Evolutionary conservation across 2,888 invertebrate species (phyloP), one percentile per base, ranked within the genome.

Genomic region (Chrysomela aeneicollis): DNA sequence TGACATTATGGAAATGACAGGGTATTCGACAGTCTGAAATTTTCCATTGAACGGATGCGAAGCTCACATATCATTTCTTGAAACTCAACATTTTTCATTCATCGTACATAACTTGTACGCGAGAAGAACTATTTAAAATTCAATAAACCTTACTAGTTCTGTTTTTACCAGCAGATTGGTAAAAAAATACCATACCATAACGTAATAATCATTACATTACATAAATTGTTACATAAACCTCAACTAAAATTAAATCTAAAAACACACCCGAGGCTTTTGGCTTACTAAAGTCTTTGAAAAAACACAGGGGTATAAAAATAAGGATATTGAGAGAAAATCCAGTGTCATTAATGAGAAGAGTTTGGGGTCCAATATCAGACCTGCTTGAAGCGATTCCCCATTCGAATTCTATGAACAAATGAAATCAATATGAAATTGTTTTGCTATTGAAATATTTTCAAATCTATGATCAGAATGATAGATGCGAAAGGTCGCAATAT

Each of bases 111-210:
- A 74, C 74, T 75, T 74, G 75, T 73, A 74, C 74, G 73, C 50
- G 73, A 75, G 74, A 69, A 70, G n/a, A 75, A 76, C 70, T 72
- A 73, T 73, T 72, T 73, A 74, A 73, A 76, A 73, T 71, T 69
- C 74, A 76, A 72, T 70, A 74, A 76, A 76, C 70, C 71, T 65
- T 69, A 74, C 71, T 61, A 71, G 72, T 69, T 65, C 65, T 61
- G 64, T 68, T 70, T 74, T 74, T 71, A 74, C 73, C 74, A 76
- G 68, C 73, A 73, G 59, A 74, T 82, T 85, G 85, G 85, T 85
- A 85, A 85, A 72, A n/a, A 42, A 85, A 84, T 85, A 86, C 85
- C 85, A 85, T 86, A 86, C 85, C 82, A 82, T 78, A 85, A 85
- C 84, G 85, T 86, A 85, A 85, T 85, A 78, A 79, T 83, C 80